phyloP scores from a whole-genome alignment of 1,140 invertebrate species.

The Phocides pigmalion region DNA sequence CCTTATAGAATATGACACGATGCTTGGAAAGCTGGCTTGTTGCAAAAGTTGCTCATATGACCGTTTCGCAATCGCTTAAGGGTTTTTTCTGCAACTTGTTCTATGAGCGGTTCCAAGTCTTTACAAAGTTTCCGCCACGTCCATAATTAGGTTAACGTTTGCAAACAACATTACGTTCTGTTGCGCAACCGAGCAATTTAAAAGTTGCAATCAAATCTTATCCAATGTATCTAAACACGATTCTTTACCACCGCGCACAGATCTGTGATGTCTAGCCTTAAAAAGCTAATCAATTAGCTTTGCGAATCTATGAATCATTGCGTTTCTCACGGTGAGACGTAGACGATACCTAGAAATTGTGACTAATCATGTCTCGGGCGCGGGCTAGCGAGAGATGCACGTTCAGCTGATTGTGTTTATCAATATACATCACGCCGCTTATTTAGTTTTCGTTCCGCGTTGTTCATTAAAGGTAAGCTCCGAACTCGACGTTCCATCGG shows the following conservation, averaged over 20 bases:
- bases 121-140: slow-evolving; percentile 28
- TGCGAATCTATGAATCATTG: slow-evolving; percentile 64
- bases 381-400: slow-evolving; percentile 37
- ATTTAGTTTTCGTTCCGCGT: slow-evolving; percentile 19
- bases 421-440: slow-evolving; percentile 20
- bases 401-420: slow-evolving; percentile 38
- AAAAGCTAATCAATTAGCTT: slow-evolving; percentile 40
- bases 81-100: slow-evolving; percentile 21
- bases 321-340: slow-evolving; percentile 64
- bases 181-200: slow-evolving; percentile 13
- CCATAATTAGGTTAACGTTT: slow-evolving; percentile 44
- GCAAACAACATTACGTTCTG: slow-evolving; percentile 39
- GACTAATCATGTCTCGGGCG: slow-evolving; percentile 59
- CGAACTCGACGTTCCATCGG: slow-evolving; percentile 8
- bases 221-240: slow-evolving; percentile 11
- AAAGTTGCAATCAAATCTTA: not conserved
- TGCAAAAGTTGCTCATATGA: slow-evolving; percentile 21
- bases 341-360: slow-evolving; percentile 65
- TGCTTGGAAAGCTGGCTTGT: slow-evolving; percentile 27
- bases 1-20: slow-evolving; percentile 29
- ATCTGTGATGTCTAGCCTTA: slow-evolving; percentile 27
- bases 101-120: slow-evolving; percentile 11
- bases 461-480: slow-evolving; percentile 11
- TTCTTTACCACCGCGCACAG: slow-evolving; percentile 13
- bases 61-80: slow-evolving; percentile 11